Evolutionary conservation across 1,140 invertebrate genomes (phyloP).

Genomic region (Lethrus apterus): DNA sequence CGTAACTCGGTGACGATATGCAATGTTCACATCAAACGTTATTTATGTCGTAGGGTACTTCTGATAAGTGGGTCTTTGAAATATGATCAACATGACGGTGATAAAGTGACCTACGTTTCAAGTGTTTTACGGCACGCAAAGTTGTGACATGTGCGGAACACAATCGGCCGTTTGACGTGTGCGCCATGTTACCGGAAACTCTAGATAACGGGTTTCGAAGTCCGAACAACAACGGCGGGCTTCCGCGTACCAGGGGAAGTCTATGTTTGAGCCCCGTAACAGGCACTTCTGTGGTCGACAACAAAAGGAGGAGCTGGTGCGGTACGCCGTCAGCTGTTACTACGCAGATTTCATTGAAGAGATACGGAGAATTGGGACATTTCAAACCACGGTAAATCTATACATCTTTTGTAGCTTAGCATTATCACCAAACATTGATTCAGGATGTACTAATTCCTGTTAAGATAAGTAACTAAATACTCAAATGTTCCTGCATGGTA

Average conservation of each 20-base stretch:
- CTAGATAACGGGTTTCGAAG: conserved; percentile 38
- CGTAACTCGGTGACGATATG: too few species aligned
- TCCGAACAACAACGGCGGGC: conserved; percentile 31
- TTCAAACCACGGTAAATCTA: conserved; percentile 38
- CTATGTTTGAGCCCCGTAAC: conserved; percentile 34
- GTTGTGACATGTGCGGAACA: neutral
- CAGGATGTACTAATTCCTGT: too few species aligned
- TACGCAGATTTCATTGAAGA: conserved; percentile 21
- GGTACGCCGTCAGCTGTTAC: conserved; percentile 32
- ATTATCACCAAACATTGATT: too few species aligned
- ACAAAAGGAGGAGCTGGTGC: conserved; percentile 36
- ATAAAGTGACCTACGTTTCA: neutral
- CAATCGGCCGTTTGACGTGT: neutral
- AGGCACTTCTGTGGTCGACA: conserved; percentile 24
- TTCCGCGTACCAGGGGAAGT: conserved; percentile 33
- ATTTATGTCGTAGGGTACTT: neutral
- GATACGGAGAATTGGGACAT: conserved; percentile 38
- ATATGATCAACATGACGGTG: neutral
- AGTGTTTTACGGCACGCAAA: neutral
- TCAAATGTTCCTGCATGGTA: too few species aligned
- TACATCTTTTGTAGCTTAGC: too few species aligned
- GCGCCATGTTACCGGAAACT: conserved; percentile 34
- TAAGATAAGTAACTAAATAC: too few species aligned
- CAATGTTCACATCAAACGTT: too few species aligned
- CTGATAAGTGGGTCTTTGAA: too few species aligned